phyloP scores from a whole-genome alignment of 92 coral and sea anemone genomes.

The Epizoanthus fatuus region DNA sequence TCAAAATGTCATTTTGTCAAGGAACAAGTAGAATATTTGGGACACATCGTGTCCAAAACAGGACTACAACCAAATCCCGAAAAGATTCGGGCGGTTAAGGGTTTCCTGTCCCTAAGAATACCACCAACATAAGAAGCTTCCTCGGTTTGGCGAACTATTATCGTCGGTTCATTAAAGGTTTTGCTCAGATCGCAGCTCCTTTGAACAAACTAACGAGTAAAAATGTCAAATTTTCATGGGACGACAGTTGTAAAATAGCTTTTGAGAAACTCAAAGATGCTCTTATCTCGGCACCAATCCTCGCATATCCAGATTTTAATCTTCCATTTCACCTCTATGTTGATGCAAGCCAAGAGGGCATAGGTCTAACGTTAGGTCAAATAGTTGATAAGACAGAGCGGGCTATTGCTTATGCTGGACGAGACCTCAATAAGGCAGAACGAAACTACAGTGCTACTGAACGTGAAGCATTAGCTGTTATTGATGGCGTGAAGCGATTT shows the following conservation, averaged over 20 bases:
- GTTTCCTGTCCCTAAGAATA: constrained; percentile 35
- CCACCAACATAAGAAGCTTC: constrained; percentile 29
- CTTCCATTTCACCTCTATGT: constrained; percentile 38
- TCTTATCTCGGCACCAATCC: too few species aligned
- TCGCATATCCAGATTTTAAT: constrained; percentile 20
- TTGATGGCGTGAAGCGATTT: constrained; percentile 51
- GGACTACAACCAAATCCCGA: constrained; percentile 41
- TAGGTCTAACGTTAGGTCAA: too few species aligned
- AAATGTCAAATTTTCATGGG: constrained; percentile 40
- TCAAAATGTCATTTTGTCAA: constrained; percentile 47
- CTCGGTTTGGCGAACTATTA: constrained; percentile 40
- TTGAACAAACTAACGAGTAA: constrained; percentile 42
- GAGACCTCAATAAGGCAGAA: constrained; percentile 55
- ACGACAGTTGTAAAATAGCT: neutral
- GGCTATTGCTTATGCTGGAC: constrained; percentile 41
- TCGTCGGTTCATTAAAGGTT: constrained; percentile 41
- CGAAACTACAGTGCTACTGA: constrained; percentile 55
- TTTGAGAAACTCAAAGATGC: too few species aligned
- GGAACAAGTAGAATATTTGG: too few species aligned
- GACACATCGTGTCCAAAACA: neutral
- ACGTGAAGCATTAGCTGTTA: constrained; percentile 57
- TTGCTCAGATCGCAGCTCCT: constrained; percentile 27
- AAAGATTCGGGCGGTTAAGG: constrained; percentile 38
- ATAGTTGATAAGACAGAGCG: too few species aligned
- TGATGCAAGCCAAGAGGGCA: constrained; percentile 26